Base-by-base conservation (phyloP, 2,797 vertebrate genomes). In the Gymnopithys bicolor region DNA sequence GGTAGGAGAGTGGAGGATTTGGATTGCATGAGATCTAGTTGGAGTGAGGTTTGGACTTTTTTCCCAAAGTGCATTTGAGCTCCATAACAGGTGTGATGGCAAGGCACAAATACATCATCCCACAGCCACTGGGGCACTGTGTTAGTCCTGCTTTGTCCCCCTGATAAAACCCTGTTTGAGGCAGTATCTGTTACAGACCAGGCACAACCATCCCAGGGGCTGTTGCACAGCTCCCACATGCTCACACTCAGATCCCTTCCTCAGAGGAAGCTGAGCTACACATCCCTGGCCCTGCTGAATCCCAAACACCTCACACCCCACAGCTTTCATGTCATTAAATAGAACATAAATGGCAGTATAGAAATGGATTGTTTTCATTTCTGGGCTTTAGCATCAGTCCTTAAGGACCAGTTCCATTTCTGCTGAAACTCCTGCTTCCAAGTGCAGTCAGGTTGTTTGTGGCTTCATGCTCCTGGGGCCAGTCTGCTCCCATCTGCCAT, bases 71-170 rank as follows among this genome's bases (percentile, higher is more conserved):
- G 6, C 32, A 81, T 95, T 94, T 95, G 89, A 96, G 95, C 92
- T 96, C 89, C 67, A 4, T 77, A 95, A 95, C 96, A 97, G 97
- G 96, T 97, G 97, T 91, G 91, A 87, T 66, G 79, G 73, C 63
- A 45, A 95, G 82, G 66, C 63, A 91, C 74, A 85, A 84, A 95
- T 92, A 92, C 73, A 91, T 94, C 94, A 84, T 89, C 70, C 71
- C 70, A 41, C 52, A 88, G 70, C 85, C 88, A 79, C 4, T 27
- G 71, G 32, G 43, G 53, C 73, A 23, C 68, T 63, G 43, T 15
- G 24, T 51, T 62, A 56, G 76, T 85, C 45, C 43, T 82, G 63
- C 48, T 32, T 58, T 3, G 0, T 58, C 19, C 39, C 41, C 11
- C 66, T 74, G 74, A 64, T 68, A 59, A 90, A 92, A 89, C 64